Evolutionary conservation across 2,113 vertebrate species (phyloP).

Genomic region (Aegotheles bennettii): DNA sequence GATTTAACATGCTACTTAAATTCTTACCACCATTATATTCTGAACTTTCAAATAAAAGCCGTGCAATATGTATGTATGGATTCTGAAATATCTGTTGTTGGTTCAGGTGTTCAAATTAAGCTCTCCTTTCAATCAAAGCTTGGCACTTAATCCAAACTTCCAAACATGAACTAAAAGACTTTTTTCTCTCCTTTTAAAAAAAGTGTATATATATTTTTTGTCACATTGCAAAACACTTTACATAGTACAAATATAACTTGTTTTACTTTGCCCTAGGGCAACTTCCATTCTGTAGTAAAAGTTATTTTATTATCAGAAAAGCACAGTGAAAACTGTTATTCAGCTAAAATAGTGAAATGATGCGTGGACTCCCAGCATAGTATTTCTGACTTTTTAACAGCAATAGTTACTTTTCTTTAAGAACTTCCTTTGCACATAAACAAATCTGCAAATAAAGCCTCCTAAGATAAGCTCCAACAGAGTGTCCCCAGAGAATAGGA

Average conservation of each 20-base stretch:
- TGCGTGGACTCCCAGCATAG: neutral
- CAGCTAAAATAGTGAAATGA: neutral
- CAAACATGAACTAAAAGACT: neutral
- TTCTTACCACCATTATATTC: conserved; percentile 49
- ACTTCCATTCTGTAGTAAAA: neutral
- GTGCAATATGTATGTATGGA: neutral
- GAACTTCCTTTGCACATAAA: neutral
- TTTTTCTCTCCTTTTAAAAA: neutral
- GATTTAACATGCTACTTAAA: conserved; percentile 39
- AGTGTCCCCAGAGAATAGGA: neutral
- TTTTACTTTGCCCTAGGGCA: conserved; percentile 9
- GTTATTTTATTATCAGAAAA: neutral
- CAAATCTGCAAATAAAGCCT: neutral
- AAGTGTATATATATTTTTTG: neutral
- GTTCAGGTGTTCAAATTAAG: conserved; percentile 64
- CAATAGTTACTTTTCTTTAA: neutral
- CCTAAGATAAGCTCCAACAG: neutral
- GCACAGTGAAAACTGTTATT: neutral
- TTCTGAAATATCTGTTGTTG: conserved; percentile 43
- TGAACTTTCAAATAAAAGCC: conserved; percentile 42
- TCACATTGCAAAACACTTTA: conserved; percentile 22
- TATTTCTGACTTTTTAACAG: neutral
- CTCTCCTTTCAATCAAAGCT: conserved; percentile 16
- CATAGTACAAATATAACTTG: neutral
- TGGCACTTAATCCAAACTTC: neutral